Base-by-base conservation (phyloP, 2,888 invertebrate genomes). In the Pyralis farinalis region DNA sequence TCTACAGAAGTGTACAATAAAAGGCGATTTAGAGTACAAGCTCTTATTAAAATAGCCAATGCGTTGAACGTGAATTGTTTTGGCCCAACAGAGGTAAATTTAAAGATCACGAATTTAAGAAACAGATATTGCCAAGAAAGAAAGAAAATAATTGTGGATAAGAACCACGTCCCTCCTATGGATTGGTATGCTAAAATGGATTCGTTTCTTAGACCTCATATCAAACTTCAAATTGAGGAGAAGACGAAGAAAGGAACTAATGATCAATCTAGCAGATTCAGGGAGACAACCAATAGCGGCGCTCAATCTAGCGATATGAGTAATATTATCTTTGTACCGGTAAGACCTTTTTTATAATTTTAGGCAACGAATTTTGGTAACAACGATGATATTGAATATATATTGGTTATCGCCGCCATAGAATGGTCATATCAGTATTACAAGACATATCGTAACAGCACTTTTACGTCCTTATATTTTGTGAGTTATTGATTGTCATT, bases 41-140 rank as follows among this genome's bases (percentile, higher is more conserved):
- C 79, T 0, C 55, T 64, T 0, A 47, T 60, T 0, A 48, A 58
- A 4, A 77, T 84, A 25, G 73, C 80, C 0, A 37, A 51, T 1
- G 56, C 53, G 16, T 52, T 84, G 12, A 51, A 63, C 36, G 52
- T 79, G 6, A 56, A 61, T 0, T 55, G 71, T 36, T 80, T 84
- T 42, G 62, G 57, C 6, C 47, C 58, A 0, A 48, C 51, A n/a
- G 74, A 79, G 39, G 79, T 78, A 0, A 43, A 66, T 12, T 63
- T 66, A 27, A 84, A 84, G 54, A 73, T 81, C 29, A 82, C 74
- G 51, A 84, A 78, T 33, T 32, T 82, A 1, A 50, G 81, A 27
- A 75, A 73, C 42, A 72, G 75, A 0, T 83, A 79, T 40, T 67
- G 67, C 22, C 81, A 80, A 51, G 79, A 80, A 52, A 25, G 75